phyloP scores from a whole-genome alignment of 2,113 vertebrate genomes.

The Tautogolabrus adspersus region DNA sequence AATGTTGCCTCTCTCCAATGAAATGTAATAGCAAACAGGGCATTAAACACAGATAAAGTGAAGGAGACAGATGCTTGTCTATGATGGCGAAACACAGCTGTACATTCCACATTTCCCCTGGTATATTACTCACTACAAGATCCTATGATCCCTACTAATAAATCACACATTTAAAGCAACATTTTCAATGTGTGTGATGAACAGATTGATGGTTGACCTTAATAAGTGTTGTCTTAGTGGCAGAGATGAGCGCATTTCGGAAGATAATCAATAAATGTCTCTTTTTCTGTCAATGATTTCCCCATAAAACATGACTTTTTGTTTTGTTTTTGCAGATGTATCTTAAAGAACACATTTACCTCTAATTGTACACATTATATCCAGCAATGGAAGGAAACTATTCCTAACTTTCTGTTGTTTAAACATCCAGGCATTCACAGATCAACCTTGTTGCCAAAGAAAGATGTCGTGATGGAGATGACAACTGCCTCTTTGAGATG shows the following conservation, averaged over 20 bases:
- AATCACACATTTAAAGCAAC: constrained; percentile 5
- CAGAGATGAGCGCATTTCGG: too few species aligned
- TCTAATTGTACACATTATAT: background rate
- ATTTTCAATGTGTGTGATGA: background rate
- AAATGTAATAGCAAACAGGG: constrained; percentile 12
- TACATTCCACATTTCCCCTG: constrained; percentile 44
- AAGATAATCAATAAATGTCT: too few species aligned
- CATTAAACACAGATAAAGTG: background rate
- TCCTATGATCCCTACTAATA: background rate
- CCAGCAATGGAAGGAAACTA: background rate
- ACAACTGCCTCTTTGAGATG: constrained; percentile 36
- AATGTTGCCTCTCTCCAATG: constrained; percentile 6
- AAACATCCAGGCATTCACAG: constrained; percentile 20
- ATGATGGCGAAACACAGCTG: constrained; percentile 49
- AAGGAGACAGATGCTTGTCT: constrained; percentile 26
- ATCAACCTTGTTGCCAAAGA: constrained; percentile 6
- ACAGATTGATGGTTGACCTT: background rate
- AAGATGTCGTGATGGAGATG: constrained; percentile 21
- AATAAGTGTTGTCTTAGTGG: too few species aligned
- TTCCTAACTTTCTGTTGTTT: constrained; percentile 14
- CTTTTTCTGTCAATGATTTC: too few species aligned
- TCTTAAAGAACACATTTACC: background rate
- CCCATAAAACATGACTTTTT: too few species aligned
- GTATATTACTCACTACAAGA: constrained; percentile 26
- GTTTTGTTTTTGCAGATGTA: background rate